Evolutionary conservation across 1,140 invertebrate species (phyloP).

Genomic region (Chlorops oryzae): DNA sequence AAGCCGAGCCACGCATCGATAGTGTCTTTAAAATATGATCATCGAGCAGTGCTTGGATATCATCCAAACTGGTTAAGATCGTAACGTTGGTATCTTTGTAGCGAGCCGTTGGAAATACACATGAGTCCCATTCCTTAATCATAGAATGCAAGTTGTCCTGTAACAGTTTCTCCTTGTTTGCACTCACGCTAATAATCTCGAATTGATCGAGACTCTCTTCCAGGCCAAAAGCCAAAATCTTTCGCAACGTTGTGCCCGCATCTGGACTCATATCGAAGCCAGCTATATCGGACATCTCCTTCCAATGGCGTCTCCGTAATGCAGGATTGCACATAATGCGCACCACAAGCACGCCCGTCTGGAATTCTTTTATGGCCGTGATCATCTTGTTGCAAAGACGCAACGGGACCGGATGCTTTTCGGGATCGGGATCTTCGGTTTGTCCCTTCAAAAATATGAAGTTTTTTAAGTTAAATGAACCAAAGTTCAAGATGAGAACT

Average conservation of each 20-base stretch:
- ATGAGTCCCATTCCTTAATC: slow-evolving; percentile 76
- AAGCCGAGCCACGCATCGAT: slow-evolving; percentile 84
- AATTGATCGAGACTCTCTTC: slow-evolving; percentile 69
- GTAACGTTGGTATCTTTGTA: slow-evolving; percentile 75
- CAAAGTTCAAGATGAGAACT: neutral
- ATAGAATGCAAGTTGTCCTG: slow-evolving; percentile 76
- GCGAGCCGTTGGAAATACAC: slow-evolving; percentile 63
- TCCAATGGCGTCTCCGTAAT: slow-evolving; percentile 82
- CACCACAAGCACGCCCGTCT: slow-evolving; percentile 72
- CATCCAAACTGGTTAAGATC: slow-evolving; percentile 75
- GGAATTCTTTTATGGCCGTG: slow-evolving; percentile 71
- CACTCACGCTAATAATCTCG: slow-evolving; percentile 83
- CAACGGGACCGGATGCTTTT: slow-evolving; percentile 69
- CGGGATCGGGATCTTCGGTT: slow-evolving; percentile 69
- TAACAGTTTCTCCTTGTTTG: slow-evolving; percentile 78
- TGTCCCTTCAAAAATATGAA: no score
- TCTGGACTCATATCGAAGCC: slow-evolving; percentile 78
- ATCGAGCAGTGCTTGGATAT: slow-evolving; percentile 78
- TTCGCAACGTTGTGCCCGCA: slow-evolving; percentile 73
- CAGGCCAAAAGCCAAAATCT: slow-evolving; percentile 72
- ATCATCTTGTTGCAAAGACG: slow-evolving; percentile 66
- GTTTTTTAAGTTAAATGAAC: neutral
- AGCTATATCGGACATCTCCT: slow-evolving; percentile 78
- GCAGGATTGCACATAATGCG: slow-evolving; percentile 83
- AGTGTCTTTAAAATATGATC: slow-evolving; percentile 86